These are phyloP conservation scores for Hofmannophila pseudospretella DNA, from an alignment of 2,888 invertebrate species.

Conservation along the genomic window DNA sequence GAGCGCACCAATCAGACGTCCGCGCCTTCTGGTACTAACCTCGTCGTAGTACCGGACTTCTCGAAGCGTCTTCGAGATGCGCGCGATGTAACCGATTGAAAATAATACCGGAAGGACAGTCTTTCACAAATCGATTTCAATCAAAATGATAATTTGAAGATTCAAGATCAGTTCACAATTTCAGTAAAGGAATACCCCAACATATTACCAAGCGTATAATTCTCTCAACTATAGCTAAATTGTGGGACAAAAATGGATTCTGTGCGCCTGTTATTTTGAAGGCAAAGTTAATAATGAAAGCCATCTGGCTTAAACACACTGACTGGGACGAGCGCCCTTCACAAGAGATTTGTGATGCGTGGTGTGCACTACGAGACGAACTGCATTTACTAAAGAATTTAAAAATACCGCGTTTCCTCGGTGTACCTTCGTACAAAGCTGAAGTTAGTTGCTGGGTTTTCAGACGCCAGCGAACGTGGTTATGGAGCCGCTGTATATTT, in stretches of 20 bases:
- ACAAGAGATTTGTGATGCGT: background rate
- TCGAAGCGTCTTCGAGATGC: background rate
- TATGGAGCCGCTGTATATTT: no score
- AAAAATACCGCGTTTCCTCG: background rate
- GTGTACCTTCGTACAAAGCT: no score
- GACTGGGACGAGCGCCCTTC: constrained; percentile 11
- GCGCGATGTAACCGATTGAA: no score
- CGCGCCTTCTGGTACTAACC: background rate
- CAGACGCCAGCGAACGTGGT: constrained; percentile 2
- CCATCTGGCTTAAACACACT: constrained; percentile 6
- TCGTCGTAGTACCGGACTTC: background rate
- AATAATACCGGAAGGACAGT: no score
- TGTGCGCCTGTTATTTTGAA: constrained; percentile 7
- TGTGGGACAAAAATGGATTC: constrained; percentile 6
- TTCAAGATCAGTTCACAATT: no score
- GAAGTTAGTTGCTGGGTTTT: background rate
- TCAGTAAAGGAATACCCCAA: no score
- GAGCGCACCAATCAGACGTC: background rate
- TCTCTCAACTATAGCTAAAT: constrained; percentile 5
- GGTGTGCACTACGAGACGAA: constrained; percentile 1
- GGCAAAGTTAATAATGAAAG: constrained; percentile 11
- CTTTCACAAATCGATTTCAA: no score
- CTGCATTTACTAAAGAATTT: background rate
- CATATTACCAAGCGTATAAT: constrained; percentile 5
- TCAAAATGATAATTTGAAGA: no score